These are phyloP conservation scores for Eumeta japonica DNA, from an alignment of 1,140 invertebrate species.

Conservation along the genomic window DNA sequence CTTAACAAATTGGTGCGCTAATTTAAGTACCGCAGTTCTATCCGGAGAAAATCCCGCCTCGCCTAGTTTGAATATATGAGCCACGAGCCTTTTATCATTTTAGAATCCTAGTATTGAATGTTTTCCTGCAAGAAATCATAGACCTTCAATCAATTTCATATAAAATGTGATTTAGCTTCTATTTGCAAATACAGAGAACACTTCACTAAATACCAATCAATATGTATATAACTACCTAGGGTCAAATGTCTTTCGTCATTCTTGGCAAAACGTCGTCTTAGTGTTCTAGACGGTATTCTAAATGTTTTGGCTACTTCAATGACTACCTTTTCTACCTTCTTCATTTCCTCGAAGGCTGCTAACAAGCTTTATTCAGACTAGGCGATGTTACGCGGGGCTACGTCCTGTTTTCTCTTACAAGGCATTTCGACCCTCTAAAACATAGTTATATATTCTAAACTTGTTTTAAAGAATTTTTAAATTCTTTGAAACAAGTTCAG, in stretches of 20 bases:
- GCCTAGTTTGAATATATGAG: conserved; percentile 12
- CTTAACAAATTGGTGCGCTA: conserved; percentile 22
- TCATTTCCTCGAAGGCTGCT: conserved; percentile 3
- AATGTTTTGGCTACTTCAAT: conserved; percentile 4
- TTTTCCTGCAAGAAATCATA: conserved; percentile 1
- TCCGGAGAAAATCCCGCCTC: conserved; percentile 12
- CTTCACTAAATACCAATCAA: not conserved
- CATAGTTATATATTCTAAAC: too few species aligned
- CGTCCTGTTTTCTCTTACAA: conserved; percentile 1
- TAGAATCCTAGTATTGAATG: conserved; percentile 7
- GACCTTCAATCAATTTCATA: too few species aligned
- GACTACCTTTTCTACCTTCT: not conserved
- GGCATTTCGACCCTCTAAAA: not conserved
- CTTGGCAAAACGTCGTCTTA: not conserved
- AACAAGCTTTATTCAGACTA: conserved; percentile 15
- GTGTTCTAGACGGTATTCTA: conserved; percentile 2
- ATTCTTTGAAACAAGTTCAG: conserved; percentile 4
- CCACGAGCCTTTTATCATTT: conserved; percentile 12
- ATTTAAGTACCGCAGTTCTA: conserved; percentile 8
- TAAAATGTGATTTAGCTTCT: too few species aligned
- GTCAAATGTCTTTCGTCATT: not conserved
- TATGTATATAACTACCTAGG: not conserved
- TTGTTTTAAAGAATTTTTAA: not conserved
- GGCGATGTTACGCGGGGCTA: conserved; percentile 8
- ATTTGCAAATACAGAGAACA: not conserved